Evolutionary conservation across 2,797 vertebrate species (phyloP), one percentile per base, ranked within the genome.

Genomic region (Esox masquinongy): DNA sequence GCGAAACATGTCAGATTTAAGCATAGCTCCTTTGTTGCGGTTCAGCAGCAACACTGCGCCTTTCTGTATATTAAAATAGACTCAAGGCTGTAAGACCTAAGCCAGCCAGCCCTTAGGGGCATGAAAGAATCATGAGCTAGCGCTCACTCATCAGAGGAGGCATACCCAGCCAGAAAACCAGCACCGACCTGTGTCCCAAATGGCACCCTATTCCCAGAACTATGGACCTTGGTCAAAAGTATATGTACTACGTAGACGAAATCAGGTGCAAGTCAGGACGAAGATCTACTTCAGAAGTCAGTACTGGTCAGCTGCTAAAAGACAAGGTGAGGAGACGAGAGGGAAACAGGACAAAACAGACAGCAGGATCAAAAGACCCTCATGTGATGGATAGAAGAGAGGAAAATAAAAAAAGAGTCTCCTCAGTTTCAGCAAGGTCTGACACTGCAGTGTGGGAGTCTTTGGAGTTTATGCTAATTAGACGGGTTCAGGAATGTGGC

Each of bases 291-390:
- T 50, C 68, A 81, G 84, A 91, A 87, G 86, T 88, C 86, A 79
- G 78, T 70, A 47, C 8, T 74, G 69, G 73, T 11, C 12, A 83
- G 84, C 82, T 76, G 84, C 84, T 83, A 79, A 43, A 74, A 79
- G 80, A 61, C 22, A 24, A 24, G 56, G 56, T 61, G 56, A 61
- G 36, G 39, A 86, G 83, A 53, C 11, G 59, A 34, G 66, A 72
- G 34, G 68, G 76, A 31, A 72, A 73, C 71, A 24, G 12, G 1
- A 53, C 68, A 39, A 3, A 29, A 66, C 24, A 72, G 82, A 87
- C 88, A 77, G 86, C 81, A 72, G 78, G 86, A 90, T 90, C 87
- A 89, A 89, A 91, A 69, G 82, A 78, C 59, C 70, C 84, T 5
- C 7, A n/a, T 17, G 43, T 2, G 11, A 15, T 15, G 4, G 29